Percentiles rank a stretch among this genome's conserved stretches.
Evolutionary conservation across 2,888 invertebrate species (phyloP).

Genomic region (Erebia ligea): DNA sequence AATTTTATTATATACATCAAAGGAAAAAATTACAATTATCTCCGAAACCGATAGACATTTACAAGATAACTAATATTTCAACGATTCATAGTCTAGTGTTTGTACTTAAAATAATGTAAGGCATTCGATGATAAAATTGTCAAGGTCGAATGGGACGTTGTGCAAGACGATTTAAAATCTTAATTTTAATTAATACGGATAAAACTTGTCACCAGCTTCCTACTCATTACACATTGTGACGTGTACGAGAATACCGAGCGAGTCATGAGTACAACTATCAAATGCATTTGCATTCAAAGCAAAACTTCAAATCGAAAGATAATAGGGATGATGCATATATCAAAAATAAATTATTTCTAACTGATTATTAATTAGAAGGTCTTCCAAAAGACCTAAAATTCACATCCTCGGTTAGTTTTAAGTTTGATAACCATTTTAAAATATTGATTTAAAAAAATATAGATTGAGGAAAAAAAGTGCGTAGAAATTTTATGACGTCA

Average conservation of each 20-base stretch:
- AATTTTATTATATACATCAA: constrained; percentile 31
- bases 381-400: too few species aligned
- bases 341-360: too few species aligned
- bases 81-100: constrained; percentile 59
- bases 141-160: constrained; percentile 61
- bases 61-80: constrained; percentile 43
- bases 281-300: constrained; percentile 15
- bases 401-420: too few species aligned
- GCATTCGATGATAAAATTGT: constrained; percentile 60
- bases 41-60: constrained; percentile 41
- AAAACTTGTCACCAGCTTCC: constrained; percentile 4
- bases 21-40: constrained; percentile 34
- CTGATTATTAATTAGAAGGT: too few species aligned
- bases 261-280: background rate
- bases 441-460: too few species aligned
- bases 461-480: too few species aligned
- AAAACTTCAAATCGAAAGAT: background rate
- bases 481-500: too few species aligned
- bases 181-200: background rate
- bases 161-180: constrained; percentile 52
- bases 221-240: background rate
- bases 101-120: constrained; percentile 71
- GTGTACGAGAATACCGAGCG: background rate
- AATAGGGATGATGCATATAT: too few species aligned
- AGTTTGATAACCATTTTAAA: too few species aligned